phyloP scores from a whole-genome alignment of 2,113 vertebrate genomes.

The Rissa tridactyla region DNA sequence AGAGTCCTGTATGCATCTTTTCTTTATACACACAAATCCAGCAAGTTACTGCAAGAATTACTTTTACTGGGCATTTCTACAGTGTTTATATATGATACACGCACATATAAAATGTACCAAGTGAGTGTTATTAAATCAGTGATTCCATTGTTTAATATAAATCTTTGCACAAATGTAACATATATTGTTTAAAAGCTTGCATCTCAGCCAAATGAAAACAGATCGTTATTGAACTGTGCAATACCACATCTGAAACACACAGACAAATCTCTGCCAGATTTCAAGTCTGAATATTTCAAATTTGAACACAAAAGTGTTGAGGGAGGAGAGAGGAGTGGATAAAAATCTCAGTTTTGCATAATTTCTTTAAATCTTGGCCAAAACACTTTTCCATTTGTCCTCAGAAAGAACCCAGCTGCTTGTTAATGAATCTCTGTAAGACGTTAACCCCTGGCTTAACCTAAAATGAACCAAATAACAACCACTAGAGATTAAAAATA shows the following conservation, averaged over 20 bases:
- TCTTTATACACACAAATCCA: neutral
- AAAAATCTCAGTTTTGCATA: neutral
- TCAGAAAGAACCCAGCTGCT: slow-evolving; percentile 1
- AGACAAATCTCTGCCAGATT: neutral
- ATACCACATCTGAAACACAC: neutral
- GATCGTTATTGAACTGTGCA: neutral
- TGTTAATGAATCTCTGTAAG: slow-evolving; percentile 16
- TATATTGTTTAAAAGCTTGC: neutral
- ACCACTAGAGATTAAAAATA: slow-evolving; percentile 12
- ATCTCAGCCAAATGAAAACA: neutral
- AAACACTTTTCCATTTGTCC: neutral
- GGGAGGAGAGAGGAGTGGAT: neutral
- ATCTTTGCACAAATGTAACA: neutral
- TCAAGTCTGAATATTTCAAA: slow-evolving; percentile 1
- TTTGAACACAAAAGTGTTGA: neutral
- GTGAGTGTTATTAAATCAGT: neutral
- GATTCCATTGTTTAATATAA: neutral
- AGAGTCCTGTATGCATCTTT: neutral
- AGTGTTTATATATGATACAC: neutral
- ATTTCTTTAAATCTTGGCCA: slow-evolving; percentile 26
- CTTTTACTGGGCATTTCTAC: neutral
- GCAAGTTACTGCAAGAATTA: neutral
- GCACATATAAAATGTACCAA: neutral
- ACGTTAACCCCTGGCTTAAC: slow-evolving; percentile 32
- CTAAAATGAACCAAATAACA: neutral